phyloP scores from a whole-genome alignment of 1,140 invertebrate genomes.

The Pogonognathellus flavescens region DNA sequence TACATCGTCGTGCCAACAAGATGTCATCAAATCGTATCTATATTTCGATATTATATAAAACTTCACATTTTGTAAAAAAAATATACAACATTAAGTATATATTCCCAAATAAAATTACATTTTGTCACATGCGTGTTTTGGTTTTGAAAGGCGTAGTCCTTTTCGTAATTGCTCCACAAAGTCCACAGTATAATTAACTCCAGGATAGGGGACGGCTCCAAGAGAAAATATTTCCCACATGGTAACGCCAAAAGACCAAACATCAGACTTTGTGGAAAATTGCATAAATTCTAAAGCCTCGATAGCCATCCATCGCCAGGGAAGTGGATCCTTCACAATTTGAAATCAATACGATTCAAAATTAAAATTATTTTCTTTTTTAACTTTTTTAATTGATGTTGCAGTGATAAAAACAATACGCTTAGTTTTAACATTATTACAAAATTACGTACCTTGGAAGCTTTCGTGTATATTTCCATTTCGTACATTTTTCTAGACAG shows the following conservation, averaged over 20 bases:
- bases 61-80: neutral
- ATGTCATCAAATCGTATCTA: neutral
- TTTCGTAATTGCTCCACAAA: conserved; percentile 14
- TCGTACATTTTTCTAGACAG: too few relatives aligned
- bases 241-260: conserved; percentile 75
- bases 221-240: conserved; percentile 76
- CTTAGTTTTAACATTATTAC: neutral
- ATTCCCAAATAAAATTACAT: neutral
- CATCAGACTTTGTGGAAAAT: conserved; percentile 71
- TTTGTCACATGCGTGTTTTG: neutral
- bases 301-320: conserved; percentile 73
- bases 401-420: neutral
- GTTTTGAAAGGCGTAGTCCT: conserved; percentile 47
- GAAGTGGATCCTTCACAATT: conserved; percentile 67
- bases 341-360: too few relatives aligned
- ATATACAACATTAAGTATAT: too few relatives aligned
- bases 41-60: too few relatives aligned
- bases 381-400: neutral
- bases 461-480: too few relatives aligned
- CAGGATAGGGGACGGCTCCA: conserved; percentile 67
- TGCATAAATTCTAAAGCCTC: conserved; percentile 69
- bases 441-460: too few relatives aligned
- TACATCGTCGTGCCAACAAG: neutral
- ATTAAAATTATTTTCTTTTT: neutral
- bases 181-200: conserved; percentile 43